A percentile compares a stretch with the other conserved stretches of the same genome.
phyloP scores from a whole-genome alignment of 1,140 invertebrate species.

The Penaeus chinensis region DNA sequence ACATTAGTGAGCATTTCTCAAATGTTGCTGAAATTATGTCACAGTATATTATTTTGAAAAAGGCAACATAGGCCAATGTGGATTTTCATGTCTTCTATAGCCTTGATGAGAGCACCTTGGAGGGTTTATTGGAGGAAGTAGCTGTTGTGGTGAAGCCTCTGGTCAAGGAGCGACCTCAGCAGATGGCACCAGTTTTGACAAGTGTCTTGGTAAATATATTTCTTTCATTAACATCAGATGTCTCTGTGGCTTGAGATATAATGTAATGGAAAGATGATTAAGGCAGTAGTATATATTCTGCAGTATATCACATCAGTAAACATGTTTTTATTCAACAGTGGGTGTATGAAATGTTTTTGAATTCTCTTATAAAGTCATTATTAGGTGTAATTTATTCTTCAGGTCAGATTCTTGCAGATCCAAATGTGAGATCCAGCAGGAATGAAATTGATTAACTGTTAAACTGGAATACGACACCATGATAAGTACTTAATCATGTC shows the following conservation, averaged over 20 bases:
- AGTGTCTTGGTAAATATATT: slow-evolving; percentile 88
- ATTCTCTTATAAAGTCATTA: too few relatives aligned
- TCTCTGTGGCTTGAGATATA: slow-evolving; percentile 74
- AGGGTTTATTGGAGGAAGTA: slow-evolving; percentile 83
- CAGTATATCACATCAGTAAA: too few relatives aligned
- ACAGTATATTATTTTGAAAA: slow-evolving; percentile 39
- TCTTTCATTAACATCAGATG: slow-evolving; percentile 80
- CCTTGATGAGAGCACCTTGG: slow-evolving; percentile 80
- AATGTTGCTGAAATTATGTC: too few relatives aligned
- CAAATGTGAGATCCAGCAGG: too few relatives aligned
- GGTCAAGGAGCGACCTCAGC: slow-evolving; percentile 75
- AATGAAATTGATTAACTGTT: too few relatives aligned
- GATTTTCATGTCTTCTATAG: slow-evolving; percentile 70
- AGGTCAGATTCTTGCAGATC: too few relatives aligned
- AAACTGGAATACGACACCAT: too few relatives aligned
- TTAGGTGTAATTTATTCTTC: not conserved
- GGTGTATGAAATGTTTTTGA: not conserved
- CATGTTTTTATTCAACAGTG: slow-evolving; percentile 62
- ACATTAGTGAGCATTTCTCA: not conserved
- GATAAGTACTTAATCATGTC: too few relatives aligned
- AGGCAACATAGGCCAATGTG: not conserved
- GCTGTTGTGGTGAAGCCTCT: slow-evolving; percentile 84
- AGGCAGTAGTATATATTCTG: slow-evolving; percentile 27
- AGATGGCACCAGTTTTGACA: slow-evolving; percentile 82
- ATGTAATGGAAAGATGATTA: slow-evolving; percentile 64